Conservation (phyloP, 2,113 vertebrate genomes). For the Nestor notabilis region DNA sequence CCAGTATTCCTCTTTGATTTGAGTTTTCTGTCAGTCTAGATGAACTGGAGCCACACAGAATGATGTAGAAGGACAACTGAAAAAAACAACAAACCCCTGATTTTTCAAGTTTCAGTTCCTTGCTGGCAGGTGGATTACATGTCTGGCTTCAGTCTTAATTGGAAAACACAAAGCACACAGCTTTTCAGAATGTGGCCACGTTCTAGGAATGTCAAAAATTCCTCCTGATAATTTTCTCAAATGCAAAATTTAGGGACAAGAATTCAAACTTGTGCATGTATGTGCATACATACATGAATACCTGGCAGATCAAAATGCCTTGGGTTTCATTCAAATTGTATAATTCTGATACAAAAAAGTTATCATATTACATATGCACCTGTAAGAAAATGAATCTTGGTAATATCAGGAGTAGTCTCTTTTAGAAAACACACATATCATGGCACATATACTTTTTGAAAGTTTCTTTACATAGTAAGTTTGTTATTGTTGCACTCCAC, state of each 20-base stretch:
- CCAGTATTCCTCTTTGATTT: neutral
- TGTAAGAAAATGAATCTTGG: neutral
- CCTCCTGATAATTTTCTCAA: constrained; percentile 7
- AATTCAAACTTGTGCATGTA: neutral
- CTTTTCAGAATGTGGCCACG: neutral
- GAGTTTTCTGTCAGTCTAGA: neutral
- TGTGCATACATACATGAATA: neutral
- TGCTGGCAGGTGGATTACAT: constrained; percentile 12
- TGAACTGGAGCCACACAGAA: neutral
- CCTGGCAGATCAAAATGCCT: neutral
- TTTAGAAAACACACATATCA: neutral
- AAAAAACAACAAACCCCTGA: neutral
- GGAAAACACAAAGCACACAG: constrained; percentile 2
- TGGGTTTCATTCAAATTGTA: neutral
- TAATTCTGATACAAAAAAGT: neutral
- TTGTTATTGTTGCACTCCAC: neutral
- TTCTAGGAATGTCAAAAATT: constrained; percentile 7
- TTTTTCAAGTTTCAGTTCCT: constrained; percentile 17
- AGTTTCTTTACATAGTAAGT: neutral
- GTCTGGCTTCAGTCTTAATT: constrained; percentile 48
- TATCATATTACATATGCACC: neutral
- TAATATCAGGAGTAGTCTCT: neutral
- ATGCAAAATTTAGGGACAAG: neutral
- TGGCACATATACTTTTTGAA: neutral
- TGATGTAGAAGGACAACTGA: neutral